Evolutionary conservation across 2,888 invertebrate genomes (phyloP).

Genomic region (Tholera decimalis): DNA sequence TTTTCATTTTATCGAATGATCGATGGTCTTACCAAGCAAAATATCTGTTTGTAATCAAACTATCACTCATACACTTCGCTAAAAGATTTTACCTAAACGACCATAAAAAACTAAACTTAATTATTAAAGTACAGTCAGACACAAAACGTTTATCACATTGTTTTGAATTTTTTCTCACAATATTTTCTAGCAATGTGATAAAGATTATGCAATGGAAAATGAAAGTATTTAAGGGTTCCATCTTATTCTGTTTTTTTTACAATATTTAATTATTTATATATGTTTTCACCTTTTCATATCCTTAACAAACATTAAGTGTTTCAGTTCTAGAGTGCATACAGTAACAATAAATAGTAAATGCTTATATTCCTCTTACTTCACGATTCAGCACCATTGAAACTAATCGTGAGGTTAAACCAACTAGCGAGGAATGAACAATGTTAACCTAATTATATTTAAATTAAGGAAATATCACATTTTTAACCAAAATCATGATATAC

Average conservation of each 20-base stretch:
- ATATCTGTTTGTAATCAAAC: too few species aligned
- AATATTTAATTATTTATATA: conserved; percentile 35
- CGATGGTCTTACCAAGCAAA: background rate
- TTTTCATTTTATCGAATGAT: background rate
- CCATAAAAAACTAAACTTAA: conserved; percentile 35
- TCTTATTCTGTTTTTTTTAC: conserved; percentile 46
- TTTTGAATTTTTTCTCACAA: background rate
- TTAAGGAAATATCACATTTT: conserved; percentile 80
- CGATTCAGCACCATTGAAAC: conserved; percentile 41
- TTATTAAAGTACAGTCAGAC: conserved; percentile 41
- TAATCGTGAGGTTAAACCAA: conserved; percentile 53
- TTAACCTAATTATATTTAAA: conserved; percentile 68
- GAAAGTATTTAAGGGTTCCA: conserved; percentile 14
- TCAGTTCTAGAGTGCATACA: conserved; percentile 62
- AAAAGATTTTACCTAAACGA: conserved; percentile 29
- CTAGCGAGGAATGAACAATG: conserved; percentile 72
- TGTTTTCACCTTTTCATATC: conserved; percentile 43
- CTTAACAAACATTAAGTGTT: conserved; percentile 53
- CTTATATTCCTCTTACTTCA: conserved; percentile 66
- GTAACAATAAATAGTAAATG: conserved; percentile 74
- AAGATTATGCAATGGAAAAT: conserved; percentile 12
- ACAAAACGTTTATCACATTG: conserved; percentile 40
- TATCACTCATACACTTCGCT: background rate
- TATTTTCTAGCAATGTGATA: conserved; percentile 10
- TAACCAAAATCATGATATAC: conserved; percentile 70